phyloP scores from a whole-genome alignment of 2,797 vertebrate species.

The Propithecus deckenii region DNA sequence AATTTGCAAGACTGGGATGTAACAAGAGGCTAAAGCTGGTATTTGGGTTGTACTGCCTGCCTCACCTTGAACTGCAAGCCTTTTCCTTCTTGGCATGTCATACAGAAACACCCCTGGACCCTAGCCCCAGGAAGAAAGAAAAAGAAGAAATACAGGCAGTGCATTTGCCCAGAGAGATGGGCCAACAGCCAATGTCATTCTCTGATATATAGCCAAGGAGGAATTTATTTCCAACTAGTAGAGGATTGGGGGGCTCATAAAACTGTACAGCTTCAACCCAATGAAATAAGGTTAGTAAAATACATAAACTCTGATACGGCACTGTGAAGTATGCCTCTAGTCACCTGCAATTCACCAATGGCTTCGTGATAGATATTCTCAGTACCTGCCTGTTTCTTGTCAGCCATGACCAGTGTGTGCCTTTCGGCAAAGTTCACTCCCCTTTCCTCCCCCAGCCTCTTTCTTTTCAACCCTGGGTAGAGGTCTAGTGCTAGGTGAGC shows the following conservation, averaged over 20 bases:
- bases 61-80: constrained; percentile 55
- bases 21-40: constrained; percentile 45
- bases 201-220: constrained; percentile 56
- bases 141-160: constrained; percentile 67
- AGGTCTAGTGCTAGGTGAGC: neutral
- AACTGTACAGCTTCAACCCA: constrained; percentile 69
- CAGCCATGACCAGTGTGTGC: neutral
- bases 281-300: constrained; percentile 81
- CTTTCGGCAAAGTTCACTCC: neutral
- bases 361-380: constrained; percentile 63
- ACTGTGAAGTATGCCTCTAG: constrained; percentile 64
- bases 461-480: neutral
- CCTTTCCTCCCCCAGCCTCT: rapidly evolving
- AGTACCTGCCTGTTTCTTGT: constrained; percentile 40
- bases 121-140: neutral
- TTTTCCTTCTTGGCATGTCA: neutral
- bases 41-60: neutral
- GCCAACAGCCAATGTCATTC: constrained; percentile 28
- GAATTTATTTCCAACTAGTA: constrained; percentile 75
- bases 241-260: constrained; percentile 67
- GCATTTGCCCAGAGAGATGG: constrained; percentile 33
- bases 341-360: constrained; percentile 68
- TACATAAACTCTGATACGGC: constrained; percentile 61
- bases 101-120: constrained; percentile 38
- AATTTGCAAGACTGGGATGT: constrained; percentile 23